These are phyloP conservation scores for Drymonia ruficornis DNA, from an alignment of 2,888 invertebrate species.

Conservation along the genomic window DNA sequence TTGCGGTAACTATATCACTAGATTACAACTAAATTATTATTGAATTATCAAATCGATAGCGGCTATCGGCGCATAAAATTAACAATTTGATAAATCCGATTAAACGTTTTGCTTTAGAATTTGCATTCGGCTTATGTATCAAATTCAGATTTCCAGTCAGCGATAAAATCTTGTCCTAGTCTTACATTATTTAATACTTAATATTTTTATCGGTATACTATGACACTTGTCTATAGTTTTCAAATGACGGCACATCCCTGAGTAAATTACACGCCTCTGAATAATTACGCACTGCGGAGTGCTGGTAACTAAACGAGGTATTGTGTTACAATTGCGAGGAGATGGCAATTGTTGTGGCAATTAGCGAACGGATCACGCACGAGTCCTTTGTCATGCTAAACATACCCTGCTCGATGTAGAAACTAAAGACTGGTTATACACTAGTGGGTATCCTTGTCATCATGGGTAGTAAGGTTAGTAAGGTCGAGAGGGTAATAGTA, in stretches of 20 bases:
- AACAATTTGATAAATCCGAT: neutral
- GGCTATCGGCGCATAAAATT: neutral
- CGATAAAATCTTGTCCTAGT: no score
- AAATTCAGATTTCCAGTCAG: no score
- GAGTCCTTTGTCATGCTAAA: constrained; percentile 30
- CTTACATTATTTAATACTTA: no score
- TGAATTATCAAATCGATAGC: neutral
- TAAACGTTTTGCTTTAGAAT: neutral
- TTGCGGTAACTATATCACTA: neutral
- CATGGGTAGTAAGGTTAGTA: no score
- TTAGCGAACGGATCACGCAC: constrained; percentile 32
- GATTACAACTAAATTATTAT: neutral
- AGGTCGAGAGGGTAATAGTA: no score
- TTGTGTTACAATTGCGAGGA: constrained; percentile 39
- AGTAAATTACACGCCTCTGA: constrained; percentile 17
- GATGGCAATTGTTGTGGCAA: constrained; percentile 41
- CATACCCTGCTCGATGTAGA: constrained; percentile 3
- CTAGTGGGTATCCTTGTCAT: constrained; percentile 9
- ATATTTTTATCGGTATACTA: no score
- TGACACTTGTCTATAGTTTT: neutral
- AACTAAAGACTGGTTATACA: constrained; percentile 14
- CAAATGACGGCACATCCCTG: constrained; percentile 13
- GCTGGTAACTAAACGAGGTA: constrained; percentile 21
- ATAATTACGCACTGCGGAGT: constrained; percentile 28
- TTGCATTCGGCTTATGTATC: no score